Evolutionary conservation across 2,797 vertebrate genomes (phyloP), one percentile per base, ranked within the genome.

Genomic region (Naso thynnoides): DNA sequence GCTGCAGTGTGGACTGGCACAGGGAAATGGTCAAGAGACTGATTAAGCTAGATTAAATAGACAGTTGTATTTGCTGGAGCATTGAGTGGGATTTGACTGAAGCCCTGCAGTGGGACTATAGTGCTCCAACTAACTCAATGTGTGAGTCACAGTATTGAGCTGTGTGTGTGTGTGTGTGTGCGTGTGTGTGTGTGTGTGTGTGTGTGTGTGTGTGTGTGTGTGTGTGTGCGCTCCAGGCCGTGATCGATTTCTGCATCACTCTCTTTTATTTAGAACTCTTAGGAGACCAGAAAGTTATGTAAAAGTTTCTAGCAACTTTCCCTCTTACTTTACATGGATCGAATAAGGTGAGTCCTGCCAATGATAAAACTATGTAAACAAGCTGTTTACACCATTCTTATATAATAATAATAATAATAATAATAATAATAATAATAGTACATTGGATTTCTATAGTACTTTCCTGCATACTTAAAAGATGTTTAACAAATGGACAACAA

Each of bases 41-140:
- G 76, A 80, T 73, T 71, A 39, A 70, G 24, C 2, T 54, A 48
- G 70, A 82, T 82, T 59, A 80, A 80, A 73, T 23, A 70, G 74
- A 58, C 18, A 16, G n/a, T 70, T 53, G 48, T 70, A 38, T 82
- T 70, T 85, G 62, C 50, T 36, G 58, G 55, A 66, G 45, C 49
- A 65, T 64, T 69, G 65, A 74, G 57, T 73, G 65, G 66, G 55
- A 74, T 73, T 66, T 65, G 24, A 38, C 56, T 60, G 49, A 74
- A 69, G 54, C 50, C 27, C 70, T 67, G 57, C 41, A 44, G 54
- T 16, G 39, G 63, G 47, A 52, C 62, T 55, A n/a, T n/a, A 18
- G 3, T 19, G n/a, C 19, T 49, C 19, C 21, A 19, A 31, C 13
- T 29, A 19, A 15, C 16, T 76, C 52, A 42, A 1, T n/a, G 31